Base-by-base conservation (phyloP, 2,113 vertebrate genomes). In the Lichenostomus cassidix region DNA sequence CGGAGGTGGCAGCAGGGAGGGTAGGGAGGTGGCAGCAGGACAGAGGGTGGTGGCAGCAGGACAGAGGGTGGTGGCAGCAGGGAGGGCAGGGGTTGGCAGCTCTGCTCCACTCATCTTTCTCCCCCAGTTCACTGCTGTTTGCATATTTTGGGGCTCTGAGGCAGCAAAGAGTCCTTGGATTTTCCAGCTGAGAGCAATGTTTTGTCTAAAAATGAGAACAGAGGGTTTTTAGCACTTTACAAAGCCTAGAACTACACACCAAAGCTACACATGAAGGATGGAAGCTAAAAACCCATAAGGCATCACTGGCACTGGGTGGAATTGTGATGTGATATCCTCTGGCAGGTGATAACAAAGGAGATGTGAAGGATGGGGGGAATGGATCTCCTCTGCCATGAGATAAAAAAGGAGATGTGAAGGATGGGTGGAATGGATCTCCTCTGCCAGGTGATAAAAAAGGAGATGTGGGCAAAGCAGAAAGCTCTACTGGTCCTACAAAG, bases 391-490 rank as follows among this genome's bases (percentile, higher is more conserved):
- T 29, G 27, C 46, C 31, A 31, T 1, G 2, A 1, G 9, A 59
- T 42, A 31, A 37, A 82, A 65, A 41, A 28, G 13, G 15, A 11
- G 12, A 41, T 3, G 1, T 9, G 8, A n/a, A 39, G 37, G 37
- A 39, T 42, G 47, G 17, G 17, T 62, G 68, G 25, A 55, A 53
- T 3, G 58, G 12, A 27, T 75, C 17, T 70, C 59, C 35, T 46
- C 0, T 28, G 27, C 46, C 31, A 31, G 1, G 2, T 0, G 9
- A 59, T 42, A 31, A 37, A 82, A 65, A 41, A 28, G 13, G 15
- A 11, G 12, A 41, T 3, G 1, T 9, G 8, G 10, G 1, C 33
- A 16, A 58, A 83, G 2, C 16, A 8, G 4, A 15, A 79, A 42
- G 19, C 39, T 39, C 39, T 39, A 12, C 39, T 39, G 39, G 39